Percentiles rank a stretch among this genome's conserved stretches.
Evolutionary conservation across 2,113 vertebrate species (phyloP).

Genomic region (Otocyon megalotis): DNA sequence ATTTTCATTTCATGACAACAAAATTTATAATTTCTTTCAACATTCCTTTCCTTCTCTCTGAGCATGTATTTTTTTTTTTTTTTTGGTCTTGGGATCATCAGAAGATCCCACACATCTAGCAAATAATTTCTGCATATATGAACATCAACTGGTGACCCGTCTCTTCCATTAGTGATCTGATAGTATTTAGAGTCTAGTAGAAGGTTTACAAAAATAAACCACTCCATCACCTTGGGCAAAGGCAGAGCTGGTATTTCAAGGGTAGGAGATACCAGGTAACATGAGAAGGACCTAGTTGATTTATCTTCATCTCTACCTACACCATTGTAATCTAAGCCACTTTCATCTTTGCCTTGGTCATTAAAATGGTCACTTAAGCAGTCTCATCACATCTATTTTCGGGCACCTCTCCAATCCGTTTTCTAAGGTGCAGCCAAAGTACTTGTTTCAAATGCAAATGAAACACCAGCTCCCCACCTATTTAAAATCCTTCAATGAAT

Average conservation of each 20-base stretch:
- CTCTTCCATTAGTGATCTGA: background rate
- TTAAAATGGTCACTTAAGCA: background rate
- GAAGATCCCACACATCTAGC: background rate
- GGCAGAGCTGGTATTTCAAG: background rate
- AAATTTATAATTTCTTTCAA: conserved; percentile 46
- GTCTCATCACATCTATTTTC: background rate
- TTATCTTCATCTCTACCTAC: background rate
- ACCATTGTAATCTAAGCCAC: background rate
- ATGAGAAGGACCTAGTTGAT: background rate
- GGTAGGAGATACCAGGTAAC: background rate
- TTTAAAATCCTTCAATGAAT: conserved; percentile 21
- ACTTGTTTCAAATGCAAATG: conserved; percentile 23
- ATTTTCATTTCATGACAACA: conserved; percentile 37
- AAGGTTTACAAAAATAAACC: background rate
- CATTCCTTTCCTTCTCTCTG: background rate
- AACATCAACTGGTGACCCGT: background rate
- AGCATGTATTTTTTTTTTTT: background rate
- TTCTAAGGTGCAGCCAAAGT: background rate
- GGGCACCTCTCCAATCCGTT: background rate
- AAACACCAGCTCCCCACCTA: background rate
- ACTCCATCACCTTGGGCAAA: background rate
- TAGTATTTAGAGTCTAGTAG: background rate
- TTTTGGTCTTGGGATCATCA: background rate
- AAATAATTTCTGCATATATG: conserved; percentile 34
- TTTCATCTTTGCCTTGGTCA: background rate